Percentiles rank a stretch among this genome's conserved stretches.
phyloP scores from a whole-genome alignment of 2,888 invertebrate species.

The Drosophila fulvimacula region DNA sequence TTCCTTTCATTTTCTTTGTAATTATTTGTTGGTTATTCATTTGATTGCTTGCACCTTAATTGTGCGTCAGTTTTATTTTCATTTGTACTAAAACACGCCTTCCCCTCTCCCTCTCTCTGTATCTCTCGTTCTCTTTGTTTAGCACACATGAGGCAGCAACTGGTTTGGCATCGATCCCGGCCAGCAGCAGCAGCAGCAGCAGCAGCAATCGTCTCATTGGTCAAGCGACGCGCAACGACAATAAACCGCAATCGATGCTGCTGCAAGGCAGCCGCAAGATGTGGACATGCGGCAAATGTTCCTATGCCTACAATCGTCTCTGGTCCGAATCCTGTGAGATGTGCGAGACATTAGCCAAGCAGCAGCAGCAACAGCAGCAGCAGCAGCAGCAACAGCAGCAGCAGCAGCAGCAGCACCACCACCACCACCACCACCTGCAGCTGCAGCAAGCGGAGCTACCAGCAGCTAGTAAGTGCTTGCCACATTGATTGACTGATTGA shows the following conservation, averaged over 20 bases:
- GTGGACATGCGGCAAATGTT: slow-evolving; percentile 96
- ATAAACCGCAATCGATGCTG: slow-evolving; percentile 75
- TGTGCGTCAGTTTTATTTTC: slow-evolving; percentile 5
- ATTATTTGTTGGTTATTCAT: slow-evolving; percentile 15
- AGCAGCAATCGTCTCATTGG: slow-evolving; percentile 42
- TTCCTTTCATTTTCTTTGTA: slow-evolving; percentile 14
- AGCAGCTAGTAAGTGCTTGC: slow-evolving; percentile 34
- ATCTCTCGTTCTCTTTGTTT: background rate
- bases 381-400: slow-evolving; percentile 25
- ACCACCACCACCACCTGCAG: slow-evolving; percentile 19
- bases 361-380: slow-evolving; percentile 25
- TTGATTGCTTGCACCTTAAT: slow-evolving; percentile 11
- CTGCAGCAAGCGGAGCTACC: slow-evolving; percentile 28
- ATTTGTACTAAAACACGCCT: background rate
- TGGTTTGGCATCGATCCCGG: slow-evolving; percentile 9
- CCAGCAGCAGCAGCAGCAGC: slow-evolving; percentile 23
- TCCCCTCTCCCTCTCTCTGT: background rate
- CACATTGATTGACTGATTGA: background rate
- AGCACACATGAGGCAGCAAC: slow-evolving; percentile 38
- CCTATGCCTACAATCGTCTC: slow-evolving; percentile 94
- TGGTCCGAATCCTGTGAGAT: slow-evolving; percentile 93
- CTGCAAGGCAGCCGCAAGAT: slow-evolving; percentile 85
- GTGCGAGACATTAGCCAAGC: slow-evolving; percentile 86
- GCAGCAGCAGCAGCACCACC: slow-evolving; percentile 31
- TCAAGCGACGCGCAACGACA: slow-evolving; percentile 75